These are phyloP conservation scores for Chesias legatella DNA, from an alignment of 2,888 invertebrate genomes.

Conservation along the genomic window DNA sequence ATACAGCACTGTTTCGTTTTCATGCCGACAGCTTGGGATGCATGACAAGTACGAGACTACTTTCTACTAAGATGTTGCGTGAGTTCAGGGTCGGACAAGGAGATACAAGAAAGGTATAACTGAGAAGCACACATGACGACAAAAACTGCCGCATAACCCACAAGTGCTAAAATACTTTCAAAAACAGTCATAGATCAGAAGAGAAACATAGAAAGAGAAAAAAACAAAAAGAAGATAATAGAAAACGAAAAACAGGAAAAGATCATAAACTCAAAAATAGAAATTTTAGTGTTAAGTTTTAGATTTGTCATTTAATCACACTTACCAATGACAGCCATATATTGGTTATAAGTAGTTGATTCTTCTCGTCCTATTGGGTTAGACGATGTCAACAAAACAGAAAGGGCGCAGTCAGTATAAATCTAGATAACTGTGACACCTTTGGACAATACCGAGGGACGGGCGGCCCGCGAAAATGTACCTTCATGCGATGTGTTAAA, in stretches of 20 bases:
- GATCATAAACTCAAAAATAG: conserved; percentile 55
- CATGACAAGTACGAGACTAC: conserved; percentile 56
- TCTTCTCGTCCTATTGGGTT: conserved; percentile 95
- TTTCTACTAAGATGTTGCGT: conserved; percentile 48
- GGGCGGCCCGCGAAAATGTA: conserved; percentile 51
- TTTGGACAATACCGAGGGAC: conserved; percentile 56
- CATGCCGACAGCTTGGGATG: conserved; percentile 50
- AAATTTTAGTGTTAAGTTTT: conserved; percentile 77
- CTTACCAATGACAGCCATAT: conserved; percentile 97
- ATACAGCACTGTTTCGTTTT: conserved; percentile 6
- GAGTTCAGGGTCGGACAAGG: conserved; percentile 51
- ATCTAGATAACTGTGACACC: conserved; percentile 69
- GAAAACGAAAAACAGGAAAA: conserved; percentile 44
- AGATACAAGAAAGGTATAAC: conserved; percentile 52
- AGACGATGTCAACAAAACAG: conserved; percentile 85
- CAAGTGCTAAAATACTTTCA: conserved; percentile 74
- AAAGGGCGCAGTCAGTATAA: conserved; percentile 80
- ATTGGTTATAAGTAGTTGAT: conserved; percentile 96
- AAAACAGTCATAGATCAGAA: conserved; percentile 63
- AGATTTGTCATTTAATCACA: conserved; percentile 81
- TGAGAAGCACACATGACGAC: conserved; percentile 42
- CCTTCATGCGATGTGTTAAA: conserved; percentile 47
- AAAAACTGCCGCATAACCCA: conserved; percentile 75
- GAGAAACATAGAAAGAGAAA: conserved; percentile 43
- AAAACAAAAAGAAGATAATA: conserved; percentile 43